Conservation (phyloP, 2,113 vertebrate species). For the Megaceryle torquata region DNA sequence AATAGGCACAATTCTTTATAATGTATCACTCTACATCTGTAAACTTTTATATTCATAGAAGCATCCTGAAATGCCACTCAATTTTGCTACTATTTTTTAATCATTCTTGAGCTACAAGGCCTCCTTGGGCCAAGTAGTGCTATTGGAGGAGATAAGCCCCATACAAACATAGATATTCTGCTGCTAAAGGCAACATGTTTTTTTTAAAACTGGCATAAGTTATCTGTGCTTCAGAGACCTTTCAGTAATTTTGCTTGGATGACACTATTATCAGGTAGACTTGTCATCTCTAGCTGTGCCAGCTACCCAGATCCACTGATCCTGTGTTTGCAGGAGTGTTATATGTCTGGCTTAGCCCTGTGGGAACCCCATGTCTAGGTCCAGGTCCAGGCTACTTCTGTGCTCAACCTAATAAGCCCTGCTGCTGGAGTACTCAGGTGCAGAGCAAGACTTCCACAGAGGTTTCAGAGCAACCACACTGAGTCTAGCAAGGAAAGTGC, state of each 20-base stretch:
- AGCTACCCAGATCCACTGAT: background rate
- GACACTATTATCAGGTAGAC: background rate
- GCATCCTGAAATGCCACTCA: background rate
- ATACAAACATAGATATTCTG: background rate
- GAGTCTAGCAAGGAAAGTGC: background rate
- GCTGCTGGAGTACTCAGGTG: background rate
- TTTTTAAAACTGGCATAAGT: accelerated
- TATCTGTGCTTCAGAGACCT: background rate
- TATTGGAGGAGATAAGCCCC: background rate
- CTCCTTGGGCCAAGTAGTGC: background rate
- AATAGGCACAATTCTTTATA: background rate
- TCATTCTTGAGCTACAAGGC: background rate
- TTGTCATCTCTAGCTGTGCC: background rate
- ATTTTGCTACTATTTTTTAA: background rate
- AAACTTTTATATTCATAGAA: background rate
- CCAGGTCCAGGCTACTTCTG: background rate
- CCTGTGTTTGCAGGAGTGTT: background rate
- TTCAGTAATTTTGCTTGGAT: background rate
- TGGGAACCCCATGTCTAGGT: background rate
- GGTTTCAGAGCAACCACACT: background rate
- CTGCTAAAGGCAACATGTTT: background rate
- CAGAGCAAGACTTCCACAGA: background rate
- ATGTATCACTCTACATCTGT: background rate
- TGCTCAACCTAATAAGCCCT: background rate
- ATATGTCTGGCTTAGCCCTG: background rate